phyloP scores from a whole-genome alignment of 2,113 vertebrate species.

The Lanius ludovicianus region DNA sequence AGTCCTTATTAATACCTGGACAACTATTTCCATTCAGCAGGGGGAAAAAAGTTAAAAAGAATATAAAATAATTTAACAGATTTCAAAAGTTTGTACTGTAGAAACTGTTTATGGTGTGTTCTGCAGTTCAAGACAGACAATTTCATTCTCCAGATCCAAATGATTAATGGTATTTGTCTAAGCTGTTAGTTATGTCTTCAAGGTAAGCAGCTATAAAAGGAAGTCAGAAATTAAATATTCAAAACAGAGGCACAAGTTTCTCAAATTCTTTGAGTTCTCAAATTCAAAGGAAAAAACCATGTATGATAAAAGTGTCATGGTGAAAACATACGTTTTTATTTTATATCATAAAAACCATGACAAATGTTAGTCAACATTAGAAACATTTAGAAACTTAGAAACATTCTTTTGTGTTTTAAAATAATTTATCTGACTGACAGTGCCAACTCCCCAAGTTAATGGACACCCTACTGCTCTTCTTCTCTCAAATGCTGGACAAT shows the following conservation, averaged over 20 bases:
- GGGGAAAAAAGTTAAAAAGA: too few relatives aligned
- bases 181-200: neutral
- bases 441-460: neutral
- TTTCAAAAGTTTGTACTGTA: neutral
- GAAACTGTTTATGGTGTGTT: neutral
- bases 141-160: neutral
- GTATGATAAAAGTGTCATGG: accelerated
- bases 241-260: neutral
- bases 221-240: neutral
- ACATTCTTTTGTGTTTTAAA: neutral
- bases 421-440: neutral
- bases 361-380: neutral
- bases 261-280: neutral
- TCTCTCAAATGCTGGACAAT: neutral
- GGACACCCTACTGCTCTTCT: neutral
- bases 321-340: neutral
- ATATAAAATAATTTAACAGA: neutral
- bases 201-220: neutral
- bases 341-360: neutral
- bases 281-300: neutral
- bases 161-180: neutral
- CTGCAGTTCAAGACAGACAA: neutral
- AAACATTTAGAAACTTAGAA: neutral
- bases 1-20: neutral
- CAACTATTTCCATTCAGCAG: neutral